Evolutionary conservation across 2,113 vertebrate species (phyloP).

Genomic region (Vidua macroura): DNA sequence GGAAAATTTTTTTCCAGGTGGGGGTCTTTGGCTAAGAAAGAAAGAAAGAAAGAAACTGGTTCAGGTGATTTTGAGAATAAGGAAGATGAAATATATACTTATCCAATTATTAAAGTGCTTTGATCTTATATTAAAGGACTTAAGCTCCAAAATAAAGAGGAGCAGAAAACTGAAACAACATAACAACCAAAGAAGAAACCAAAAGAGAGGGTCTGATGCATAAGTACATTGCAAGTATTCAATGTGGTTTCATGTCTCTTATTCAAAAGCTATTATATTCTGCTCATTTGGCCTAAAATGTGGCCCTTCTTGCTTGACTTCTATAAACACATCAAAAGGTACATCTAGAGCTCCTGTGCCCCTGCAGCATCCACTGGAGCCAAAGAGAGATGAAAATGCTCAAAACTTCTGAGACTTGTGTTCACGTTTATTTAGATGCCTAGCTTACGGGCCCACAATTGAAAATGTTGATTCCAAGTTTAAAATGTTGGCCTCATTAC

Average conservation of each 20-base stretch:
- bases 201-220: constrained; percentile 59
- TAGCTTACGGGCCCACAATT: not conserved
- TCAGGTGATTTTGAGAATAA: constrained; percentile 68
- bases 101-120: constrained; percentile 64
- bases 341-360: not conserved
- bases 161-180: constrained; percentile 62
- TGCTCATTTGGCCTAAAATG: constrained; percentile 31
- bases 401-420: not conserved
- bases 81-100: constrained; percentile 69
- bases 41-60: constrained; percentile 68
- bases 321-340: constrained; percentile 41
- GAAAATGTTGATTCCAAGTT: constrained; percentile 24
- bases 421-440: not conserved
- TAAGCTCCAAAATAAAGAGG: constrained; percentile 60
- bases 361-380: constrained; percentile 15
- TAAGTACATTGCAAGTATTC: constrained; percentile 57
- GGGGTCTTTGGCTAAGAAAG: constrained; percentile 69
- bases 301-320: constrained; percentile 41
- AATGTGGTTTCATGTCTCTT: constrained; percentile 33
- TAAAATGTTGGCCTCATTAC: constrained; percentile 24
- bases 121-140: constrained; percentile 63
- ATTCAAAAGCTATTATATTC: constrained; percentile 41
- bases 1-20: constrained; percentile 71
- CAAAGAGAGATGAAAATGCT: constrained; percentile 59
- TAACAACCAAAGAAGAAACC: constrained; percentile 55